Percentiles rank a stretch among this genome's conserved stretches.
Conservation (phyloP, 2,113 vertebrate species). For the Irena cyanogastra region DNA sequence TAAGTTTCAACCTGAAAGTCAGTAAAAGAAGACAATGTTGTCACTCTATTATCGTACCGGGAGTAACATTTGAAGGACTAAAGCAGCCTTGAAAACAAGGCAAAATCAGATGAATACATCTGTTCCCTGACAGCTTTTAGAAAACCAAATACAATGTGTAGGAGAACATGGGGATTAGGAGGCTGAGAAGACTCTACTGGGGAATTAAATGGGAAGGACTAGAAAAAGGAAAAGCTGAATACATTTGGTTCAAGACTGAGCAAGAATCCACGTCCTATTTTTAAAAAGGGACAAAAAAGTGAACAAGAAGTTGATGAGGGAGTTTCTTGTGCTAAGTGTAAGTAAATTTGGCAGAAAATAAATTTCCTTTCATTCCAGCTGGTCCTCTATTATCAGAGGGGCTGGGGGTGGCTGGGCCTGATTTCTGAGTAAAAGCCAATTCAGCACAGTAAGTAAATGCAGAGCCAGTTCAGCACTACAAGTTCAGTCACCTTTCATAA, state of each 20-base stretch:
- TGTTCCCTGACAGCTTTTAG: background rate
- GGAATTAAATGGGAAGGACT: background rate
- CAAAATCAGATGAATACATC: background rate
- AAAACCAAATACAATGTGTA: background rate
- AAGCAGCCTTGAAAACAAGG: background rate
- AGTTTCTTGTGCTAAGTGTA: background rate
- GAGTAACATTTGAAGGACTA: background rate
- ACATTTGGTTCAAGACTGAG: background rate
- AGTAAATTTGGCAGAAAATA: background rate
- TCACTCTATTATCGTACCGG: background rate
- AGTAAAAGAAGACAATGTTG: background rate
- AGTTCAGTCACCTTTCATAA: background rate
- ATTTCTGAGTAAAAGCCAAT: background rate
- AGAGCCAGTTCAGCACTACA: background rate
- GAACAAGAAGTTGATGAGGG: background rate
- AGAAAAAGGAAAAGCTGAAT: background rate
- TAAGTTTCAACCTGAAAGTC: background rate
- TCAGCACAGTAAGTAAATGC: background rate
- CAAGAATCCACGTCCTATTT: background rate
- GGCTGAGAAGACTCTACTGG: background rate
- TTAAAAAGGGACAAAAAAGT: background rate
- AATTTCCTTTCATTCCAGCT: background rate
- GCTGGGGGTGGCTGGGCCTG: too few relatives aligned
- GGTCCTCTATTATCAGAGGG: background rate
- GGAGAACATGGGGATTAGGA: background rate